phyloP scores from a whole-genome alignment of 2,888 invertebrate species.

The Synergus itoensis region DNA sequence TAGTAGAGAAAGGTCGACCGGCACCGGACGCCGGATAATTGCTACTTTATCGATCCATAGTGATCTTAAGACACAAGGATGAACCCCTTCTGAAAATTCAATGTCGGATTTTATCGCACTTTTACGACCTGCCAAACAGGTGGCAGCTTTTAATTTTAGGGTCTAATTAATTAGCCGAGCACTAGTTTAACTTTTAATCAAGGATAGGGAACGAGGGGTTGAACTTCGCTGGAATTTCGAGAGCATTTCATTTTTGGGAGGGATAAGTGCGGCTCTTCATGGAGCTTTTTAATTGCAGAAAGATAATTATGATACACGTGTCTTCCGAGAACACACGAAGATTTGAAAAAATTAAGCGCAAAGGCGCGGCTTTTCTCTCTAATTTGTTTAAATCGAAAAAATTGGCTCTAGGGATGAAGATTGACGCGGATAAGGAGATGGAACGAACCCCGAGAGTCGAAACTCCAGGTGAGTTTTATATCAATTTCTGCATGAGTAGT shows the following conservation, averaged over 20 bases:
- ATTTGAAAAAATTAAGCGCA: conserved; percentile 73
- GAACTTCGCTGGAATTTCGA: background rate
- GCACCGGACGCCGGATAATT: conserved; percentile 27
- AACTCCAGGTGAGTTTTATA: conserved; percentile 68
- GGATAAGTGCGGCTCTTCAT: conserved; percentile 5
- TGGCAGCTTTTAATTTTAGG: background rate
- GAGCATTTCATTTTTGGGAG: background rate
- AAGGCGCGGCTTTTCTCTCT: conserved; percentile 72
- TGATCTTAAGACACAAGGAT: background rate
- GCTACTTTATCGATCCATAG: conserved; percentile 21
- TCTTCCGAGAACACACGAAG: conserved; percentile 70
- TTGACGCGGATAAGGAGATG: conserved; percentile 74
- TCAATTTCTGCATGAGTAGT: conserved; percentile 32
- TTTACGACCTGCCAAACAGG: conserved; percentile 6
- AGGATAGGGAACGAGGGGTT: background rate
- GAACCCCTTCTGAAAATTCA: background rate
- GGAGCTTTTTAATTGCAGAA: conserved; percentile 53
- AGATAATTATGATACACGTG: conserved; percentile 73
- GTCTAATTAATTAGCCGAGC: background rate
- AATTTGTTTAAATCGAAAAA: conserved; percentile 71
- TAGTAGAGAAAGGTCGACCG: background rate
- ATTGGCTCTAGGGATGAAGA: conserved; percentile 73
- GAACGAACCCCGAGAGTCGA: conserved; percentile 72
- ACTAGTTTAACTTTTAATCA: background rate
- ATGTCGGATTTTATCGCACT: background rate